Evolutionary conservation across 2,113 vertebrate genomes (phyloP).

Genomic region (Pomatorhinus ruficollis): DNA sequence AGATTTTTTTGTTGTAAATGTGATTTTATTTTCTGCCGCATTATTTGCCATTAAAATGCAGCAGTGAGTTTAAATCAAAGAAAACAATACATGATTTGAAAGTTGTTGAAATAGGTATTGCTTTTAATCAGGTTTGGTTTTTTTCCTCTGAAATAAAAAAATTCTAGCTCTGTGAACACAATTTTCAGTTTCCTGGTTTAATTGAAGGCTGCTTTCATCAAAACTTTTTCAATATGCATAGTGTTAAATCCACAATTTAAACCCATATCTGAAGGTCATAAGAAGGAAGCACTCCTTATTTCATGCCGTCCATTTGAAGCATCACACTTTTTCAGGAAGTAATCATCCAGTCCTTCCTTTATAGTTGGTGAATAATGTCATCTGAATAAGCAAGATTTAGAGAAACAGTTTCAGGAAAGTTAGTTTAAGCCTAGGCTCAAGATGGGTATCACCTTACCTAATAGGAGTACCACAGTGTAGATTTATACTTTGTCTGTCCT

Average conservation of each 20-base stretch:
- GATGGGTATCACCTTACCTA: background rate
- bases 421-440: background rate
- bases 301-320: background rate
- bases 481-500: background rate
- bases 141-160: background rate
- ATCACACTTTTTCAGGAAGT: background rate
- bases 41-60: background rate
- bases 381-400: background rate
- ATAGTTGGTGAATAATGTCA: background rate
- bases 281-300: background rate
- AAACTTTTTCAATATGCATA: background rate
- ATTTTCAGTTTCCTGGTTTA: background rate
- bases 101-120: background rate
- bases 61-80: background rate
- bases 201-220: background rate
- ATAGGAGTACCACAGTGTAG: background rate
- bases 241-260: background rate
- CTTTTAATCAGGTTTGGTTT: background rate
- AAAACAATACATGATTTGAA: background rate
- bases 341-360: background rate
- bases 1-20: background rate
- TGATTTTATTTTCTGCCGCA: background rate
- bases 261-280: background rate
- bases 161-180: background rate
- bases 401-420: background rate